Conservation (phyloP, 2,113 vertebrate species). For the Echinops telfairi region DNA sequence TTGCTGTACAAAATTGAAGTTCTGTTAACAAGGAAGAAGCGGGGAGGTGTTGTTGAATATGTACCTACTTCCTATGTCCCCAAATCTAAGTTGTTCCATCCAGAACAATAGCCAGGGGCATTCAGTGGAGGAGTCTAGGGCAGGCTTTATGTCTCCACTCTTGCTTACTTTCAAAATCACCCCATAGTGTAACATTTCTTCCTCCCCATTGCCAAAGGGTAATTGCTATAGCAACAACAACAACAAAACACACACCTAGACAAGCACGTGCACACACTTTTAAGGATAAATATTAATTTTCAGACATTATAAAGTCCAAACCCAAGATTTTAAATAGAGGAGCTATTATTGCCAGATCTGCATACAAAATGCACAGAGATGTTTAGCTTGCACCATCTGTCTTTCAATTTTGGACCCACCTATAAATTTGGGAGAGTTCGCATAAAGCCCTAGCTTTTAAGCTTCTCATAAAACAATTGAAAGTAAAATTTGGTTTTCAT, state of each 20-base stretch:
- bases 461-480: conserved; percentile 23
- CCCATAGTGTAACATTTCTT: background rate
- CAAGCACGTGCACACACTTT: background rate
- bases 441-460: conserved; percentile 15
- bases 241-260: background rate
- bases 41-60: background rate
- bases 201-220: background rate
- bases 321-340: conserved; percentile 13
- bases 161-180: background rate
- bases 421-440: conserved; percentile 16
- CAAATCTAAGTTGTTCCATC: background rate
- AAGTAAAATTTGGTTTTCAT: background rate
- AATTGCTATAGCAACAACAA: background rate
- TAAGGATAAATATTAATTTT: conserved; percentile 18
- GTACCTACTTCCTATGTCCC: background rate
- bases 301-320: conserved; percentile 9
- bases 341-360: background rate
- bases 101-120: background rate
- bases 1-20: background rate
- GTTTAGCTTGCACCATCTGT: background rate
- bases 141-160: background rate
- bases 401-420: conserved; percentile 37
- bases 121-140: background rate
- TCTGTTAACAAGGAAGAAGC: background rate
- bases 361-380: background rate